Base-by-base conservation (phyloP, 1,140 invertebrate species). In the Archegozetes longisetosus region DNA sequence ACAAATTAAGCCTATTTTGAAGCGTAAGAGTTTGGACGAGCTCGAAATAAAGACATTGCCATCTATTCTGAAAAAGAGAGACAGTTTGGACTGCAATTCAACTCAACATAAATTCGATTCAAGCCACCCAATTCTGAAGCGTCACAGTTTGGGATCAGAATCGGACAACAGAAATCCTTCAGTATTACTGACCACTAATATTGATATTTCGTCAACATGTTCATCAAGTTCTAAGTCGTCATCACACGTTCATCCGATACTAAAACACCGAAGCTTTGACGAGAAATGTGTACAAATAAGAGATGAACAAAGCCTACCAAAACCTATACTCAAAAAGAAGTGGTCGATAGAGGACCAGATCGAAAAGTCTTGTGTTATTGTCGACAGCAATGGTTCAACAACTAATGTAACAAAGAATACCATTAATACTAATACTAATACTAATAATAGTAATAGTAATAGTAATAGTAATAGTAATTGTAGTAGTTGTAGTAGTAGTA, bases 1-100 rank as follows among this genome's bases (percentile, higher is more conserved):
- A n/a, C n/a, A n/a, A n/a, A n/a, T 50, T 1, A 57, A 52, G 32
- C 57, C 57, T n/a, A 58, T 58, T 50, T 17, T 58, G 25, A 58
- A 58, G 24, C 46, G 57, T 1, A 50, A 58, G 25, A 47, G 49
- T 32, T 28, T 25, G 2, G 14, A 20, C 13, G 51, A 51, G 3
- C 3, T 14, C 14, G 22, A 12, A 6, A 56, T 27, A 2, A 58
- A 20, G 27, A n/a, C 49, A 50, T 47, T 47, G 12, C 57, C 57
- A 50, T 47, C 57, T 14, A 58, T 58, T 25, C 47, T 58, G 2
- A 58, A 58, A 53, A 58, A 58, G 26, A 46, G 48, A 27, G 57
- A 58, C 24, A 58, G 57, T 24, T 58, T 58, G 3, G 20, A 40
- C 17, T n/a, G n/a, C n/a, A n/a, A n/a, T n/a, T n/a, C n/a, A n/a